Percentiles rank a stretch among this genome's conserved stretches.
phyloP scores from a whole-genome alignment of 2,113 vertebrate genomes.

The Pleuronectes platessa region DNA sequence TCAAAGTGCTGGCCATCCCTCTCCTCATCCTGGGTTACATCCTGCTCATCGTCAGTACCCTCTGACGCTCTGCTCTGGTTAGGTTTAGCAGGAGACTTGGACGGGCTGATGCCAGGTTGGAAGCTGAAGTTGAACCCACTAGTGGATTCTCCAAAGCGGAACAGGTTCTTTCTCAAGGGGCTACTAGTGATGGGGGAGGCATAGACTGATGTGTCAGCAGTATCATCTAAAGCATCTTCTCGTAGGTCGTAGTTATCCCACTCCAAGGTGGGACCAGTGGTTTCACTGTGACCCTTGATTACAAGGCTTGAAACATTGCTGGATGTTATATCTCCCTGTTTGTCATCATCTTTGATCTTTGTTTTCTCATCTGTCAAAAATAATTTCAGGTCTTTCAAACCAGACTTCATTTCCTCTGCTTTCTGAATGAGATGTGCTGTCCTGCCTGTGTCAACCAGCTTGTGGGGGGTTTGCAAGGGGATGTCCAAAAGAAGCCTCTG shows the following conservation, averaged over 20 bases:
- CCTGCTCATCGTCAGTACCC: constrained; percentile 94
- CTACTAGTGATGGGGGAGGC: constrained; percentile 88
- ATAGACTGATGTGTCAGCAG: constrained; percentile 87
- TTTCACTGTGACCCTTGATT: constrained; percentile 84
- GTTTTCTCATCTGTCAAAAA: constrained; percentile 92
- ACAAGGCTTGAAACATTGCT: constrained; percentile 71
- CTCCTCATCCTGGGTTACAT: constrained; percentile 92
- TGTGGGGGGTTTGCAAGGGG: constrained; percentile 96
- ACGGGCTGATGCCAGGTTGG: constrained; percentile 93
- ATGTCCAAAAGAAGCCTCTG: constrained; percentile 94
- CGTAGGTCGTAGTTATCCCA: constrained; percentile 95
- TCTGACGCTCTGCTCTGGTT: constrained; percentile 91
- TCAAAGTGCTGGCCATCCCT: constrained; percentile 95
- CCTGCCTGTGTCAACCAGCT: constrained; percentile 92
- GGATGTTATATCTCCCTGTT: constrained; percentile 42
- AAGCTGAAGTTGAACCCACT: constrained; percentile 95
- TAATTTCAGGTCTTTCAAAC: constrained; percentile 94
- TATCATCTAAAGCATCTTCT: constrained; percentile 88
- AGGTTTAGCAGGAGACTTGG: constrained; percentile 92
- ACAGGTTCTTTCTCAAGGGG: constrained; percentile 91
- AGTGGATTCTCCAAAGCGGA: constrained; percentile 95
- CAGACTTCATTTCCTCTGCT: constrained; percentile 98
- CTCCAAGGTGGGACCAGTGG: constrained; percentile 87
- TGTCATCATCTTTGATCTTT: constrained; percentile 86
- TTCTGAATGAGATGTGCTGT: constrained; percentile 95